Evolutionary conservation across 2,797 vertebrate species (phyloP), one percentile per base, ranked within the genome.

Genomic region (Cichlasoma orientale): DNA sequence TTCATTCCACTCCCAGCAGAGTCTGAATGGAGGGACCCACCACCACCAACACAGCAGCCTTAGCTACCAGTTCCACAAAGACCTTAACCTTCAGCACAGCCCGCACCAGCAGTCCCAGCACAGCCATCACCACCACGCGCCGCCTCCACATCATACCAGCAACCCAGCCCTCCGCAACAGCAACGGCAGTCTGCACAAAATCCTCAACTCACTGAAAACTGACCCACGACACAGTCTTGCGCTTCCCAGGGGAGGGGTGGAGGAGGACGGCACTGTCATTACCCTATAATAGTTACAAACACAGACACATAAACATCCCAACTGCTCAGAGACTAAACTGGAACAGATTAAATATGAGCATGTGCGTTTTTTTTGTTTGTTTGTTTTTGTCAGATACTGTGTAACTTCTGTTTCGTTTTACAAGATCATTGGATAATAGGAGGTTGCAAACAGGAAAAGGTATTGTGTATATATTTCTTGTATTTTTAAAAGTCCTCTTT

Each of bases 181-280:
- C 96, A 97, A 97, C 0, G 97, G 97, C 92, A 97, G 95, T 90
- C 95, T 98, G 83, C 97, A 98, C 94, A 97, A 97, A 96, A 96
- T 99, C 83, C 95, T 99, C 90, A 98, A 95, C 93, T 97, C 97
- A 74, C 94, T 99, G 94, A 97, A 97, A 93, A 95, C 97, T 53
- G 98, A 98, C 93, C 97, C 97, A 52, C 95, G 98, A 33, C 96
- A 99, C 93, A 98, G 98, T 89, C 96, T 99, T 63, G 96, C 96
- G 29, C 95, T 99, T 84, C 98, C 98, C 50, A 95, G 95, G n/a
- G 98, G 98, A 57, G 98, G 97, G 4, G 96, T 99, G 3, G 98
- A 99, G 92, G 98, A 99, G 90, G 98, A 99, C 0, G 98, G 98
- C 87, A 99, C 98, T 0, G 97, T 98, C 58, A 97, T 99, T 79